These are phyloP conservation scores for Corvus hawaiiensis DNA, from an alignment of 2,113 vertebrate genomes.

Conservation along the genomic window DNA sequence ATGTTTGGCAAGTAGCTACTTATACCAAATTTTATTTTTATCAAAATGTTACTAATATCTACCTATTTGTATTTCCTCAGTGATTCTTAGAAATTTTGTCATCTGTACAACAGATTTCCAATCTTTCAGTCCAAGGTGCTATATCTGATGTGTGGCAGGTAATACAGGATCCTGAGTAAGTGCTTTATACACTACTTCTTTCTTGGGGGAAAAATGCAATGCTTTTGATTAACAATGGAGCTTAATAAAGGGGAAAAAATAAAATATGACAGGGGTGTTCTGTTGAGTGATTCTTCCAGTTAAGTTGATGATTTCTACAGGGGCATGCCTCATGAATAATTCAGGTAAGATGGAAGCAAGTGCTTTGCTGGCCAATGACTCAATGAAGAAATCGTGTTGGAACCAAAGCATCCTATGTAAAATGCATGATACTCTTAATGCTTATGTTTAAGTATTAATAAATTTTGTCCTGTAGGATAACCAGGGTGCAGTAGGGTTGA, in stretches of 20 bases:
- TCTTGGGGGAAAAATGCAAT: background rate
- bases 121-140: background rate
- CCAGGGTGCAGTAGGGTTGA: slow-evolving; percentile 16
- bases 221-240: slow-evolving; percentile 25
- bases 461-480: slow-evolving; percentile 17
- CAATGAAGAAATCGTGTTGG: slow-evolving; percentile 56
- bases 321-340: slow-evolving; percentile 62
- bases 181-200: slow-evolving; percentile 9
- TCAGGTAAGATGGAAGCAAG: slow-evolving; percentile 41
- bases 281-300: slow-evolving; percentile 54
- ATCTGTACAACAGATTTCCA: background rate
- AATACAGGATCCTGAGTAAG: background rate
- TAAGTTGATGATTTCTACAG: slow-evolving; percentile 55
- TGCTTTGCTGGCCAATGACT: slow-evolving; percentile 40
- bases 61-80: background rate
- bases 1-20: background rate
- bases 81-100: background rate
- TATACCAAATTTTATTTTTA: background rate
- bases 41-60: background rate
- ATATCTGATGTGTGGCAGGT: background rate
- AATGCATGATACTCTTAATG: slow-evolving; percentile 73
- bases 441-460: slow-evolving; percentile 72
- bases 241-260: slow-evolving; percentile 43
- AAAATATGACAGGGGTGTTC: slow-evolving; percentile 42
- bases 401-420: slow-evolving; percentile 66